These are phyloP conservation scores for Drosophila pandora DNA, from an alignment of 1,140 invertebrate genomes.

Conservation along the genomic window DNA sequence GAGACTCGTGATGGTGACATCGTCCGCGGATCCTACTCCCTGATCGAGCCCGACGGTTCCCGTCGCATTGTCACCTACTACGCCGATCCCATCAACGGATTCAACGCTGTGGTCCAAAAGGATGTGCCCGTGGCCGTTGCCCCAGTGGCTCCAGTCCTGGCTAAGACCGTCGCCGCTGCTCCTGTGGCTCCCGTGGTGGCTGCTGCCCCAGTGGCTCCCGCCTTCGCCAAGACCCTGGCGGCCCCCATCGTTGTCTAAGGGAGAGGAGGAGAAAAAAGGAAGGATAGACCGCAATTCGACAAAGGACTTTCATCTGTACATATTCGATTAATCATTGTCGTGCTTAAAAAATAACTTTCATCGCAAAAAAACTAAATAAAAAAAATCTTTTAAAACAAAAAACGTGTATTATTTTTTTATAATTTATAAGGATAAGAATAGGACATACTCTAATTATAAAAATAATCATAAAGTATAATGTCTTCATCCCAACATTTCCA, in stretches of 20 bases:
- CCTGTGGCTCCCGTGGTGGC: constrained; percentile 45
- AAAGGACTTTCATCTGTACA: constrained; percentile 82
- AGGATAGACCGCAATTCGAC: constrained; percentile 49
- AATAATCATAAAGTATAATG: too few relatives aligned
- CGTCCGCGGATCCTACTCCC: constrained; percentile 86
- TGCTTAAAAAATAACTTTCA: constrained; percentile 75
- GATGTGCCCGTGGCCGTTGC: constrained; percentile 84
- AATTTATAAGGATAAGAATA: too few relatives aligned
- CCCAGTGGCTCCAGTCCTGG: constrained; percentile 68
- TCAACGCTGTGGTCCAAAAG: constrained; percentile 86
- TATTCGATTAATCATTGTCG: constrained; percentile 83
- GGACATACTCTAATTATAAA: too few relatives aligned
- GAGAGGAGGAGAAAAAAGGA: constrained; percentile 11
- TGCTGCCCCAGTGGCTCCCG: constrained; percentile 59
- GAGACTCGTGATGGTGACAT: constrained; percentile 86
- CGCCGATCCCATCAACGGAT: constrained; percentile 85
- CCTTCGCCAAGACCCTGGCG: constrained; percentile 68
- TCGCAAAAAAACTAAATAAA: constrained; percentile 62
- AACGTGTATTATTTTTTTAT: constrained; percentile 5
- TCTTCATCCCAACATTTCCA: constrained; percentile 39
- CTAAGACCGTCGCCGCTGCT: constrained; percentile 58
- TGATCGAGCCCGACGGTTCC: constrained; percentile 86
- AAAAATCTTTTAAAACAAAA: constrained; percentile 53
- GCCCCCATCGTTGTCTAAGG: constrained; percentile 70
- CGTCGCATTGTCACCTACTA: constrained; percentile 85